A percentile compares a stretch with the other conserved stretches of the same genome.
Evolutionary conservation across 2,888 invertebrate species (phyloP).

Genomic region (Rhagonycha lutea): DNA sequence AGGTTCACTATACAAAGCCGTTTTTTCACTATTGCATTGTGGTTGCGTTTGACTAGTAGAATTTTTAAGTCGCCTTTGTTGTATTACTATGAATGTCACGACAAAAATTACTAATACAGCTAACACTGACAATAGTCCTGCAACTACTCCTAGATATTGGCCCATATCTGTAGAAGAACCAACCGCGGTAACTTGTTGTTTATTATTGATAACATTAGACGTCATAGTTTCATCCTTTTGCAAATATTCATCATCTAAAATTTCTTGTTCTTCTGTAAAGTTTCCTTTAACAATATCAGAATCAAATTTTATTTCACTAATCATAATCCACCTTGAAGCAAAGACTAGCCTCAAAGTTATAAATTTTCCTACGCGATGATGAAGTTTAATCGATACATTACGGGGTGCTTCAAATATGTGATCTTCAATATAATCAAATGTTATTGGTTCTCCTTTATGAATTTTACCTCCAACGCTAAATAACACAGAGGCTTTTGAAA

Average conservation of each 20-base stretch:
- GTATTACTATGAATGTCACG: slow-evolving; percentile 50
- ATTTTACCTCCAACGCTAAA: slow-evolving; percentile 82
- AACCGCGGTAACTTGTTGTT: slow-evolving; percentile 51
- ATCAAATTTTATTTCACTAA: slow-evolving; percentile 87
- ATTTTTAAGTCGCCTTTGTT: slow-evolving; percentile 50
- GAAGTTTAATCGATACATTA: slow-evolving; percentile 80
- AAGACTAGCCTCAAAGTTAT: slow-evolving; percentile 79
- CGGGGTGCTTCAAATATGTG: slow-evolving; percentile 79
- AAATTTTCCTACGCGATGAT: slow-evolving; percentile 79
- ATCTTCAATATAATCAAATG: slow-evolving; percentile 73
- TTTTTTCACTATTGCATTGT: slow-evolving; percentile 51
- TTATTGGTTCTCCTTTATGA: slow-evolving; percentile 78
- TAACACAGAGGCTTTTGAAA: slow-evolving; percentile 76
- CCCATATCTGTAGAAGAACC: slow-evolving; percentile 45
- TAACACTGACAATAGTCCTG: slow-evolving; percentile 50
- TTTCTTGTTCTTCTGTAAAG: slow-evolving; percentile 49
- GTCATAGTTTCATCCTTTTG: slow-evolving; percentile 43
- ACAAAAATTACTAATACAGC: slow-evolving; percentile 51
- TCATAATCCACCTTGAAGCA: slow-evolving; percentile 84
- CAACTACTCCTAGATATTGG: slow-evolving; percentile 53
- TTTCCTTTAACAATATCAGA: slow-evolving; percentile 59
- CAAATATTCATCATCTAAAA: slow-evolving; percentile 32
- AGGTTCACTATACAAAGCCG: slow-evolving; percentile 53
- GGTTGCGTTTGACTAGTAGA: slow-evolving; percentile 46
- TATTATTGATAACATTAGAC: slow-evolving; percentile 38